phyloP scores from a whole-genome alignment of 23 tunicate genomes.

The Trididemnum clinides region DNA sequence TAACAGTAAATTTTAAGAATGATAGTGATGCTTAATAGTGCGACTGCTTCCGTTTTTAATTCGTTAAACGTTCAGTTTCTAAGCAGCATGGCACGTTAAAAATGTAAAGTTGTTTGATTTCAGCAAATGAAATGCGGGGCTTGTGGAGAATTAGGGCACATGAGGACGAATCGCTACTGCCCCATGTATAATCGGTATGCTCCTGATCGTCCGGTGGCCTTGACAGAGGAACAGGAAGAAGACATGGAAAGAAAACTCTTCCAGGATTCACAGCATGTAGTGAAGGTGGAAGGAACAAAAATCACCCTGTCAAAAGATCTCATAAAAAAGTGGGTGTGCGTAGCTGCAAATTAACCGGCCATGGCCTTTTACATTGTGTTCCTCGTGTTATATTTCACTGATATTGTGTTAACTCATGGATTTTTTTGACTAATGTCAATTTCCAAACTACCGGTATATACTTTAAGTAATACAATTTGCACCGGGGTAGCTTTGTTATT shows the following conservation, averaged over 20 bases:
- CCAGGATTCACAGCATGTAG: conserved; percentile 63
- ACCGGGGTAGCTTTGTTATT: no score
- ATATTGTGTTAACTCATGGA: no score
- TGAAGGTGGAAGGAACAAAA: conserved; percentile 95
- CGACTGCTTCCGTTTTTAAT: no score
- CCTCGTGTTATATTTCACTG: no score
- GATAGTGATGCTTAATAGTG: no score
- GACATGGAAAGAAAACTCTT: conserved; percentile 79
- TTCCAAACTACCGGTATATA: neutral
- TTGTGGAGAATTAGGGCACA: conserved; percentile 91
- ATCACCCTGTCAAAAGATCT: conserved; percentile 81
- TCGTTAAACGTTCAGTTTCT: no score
- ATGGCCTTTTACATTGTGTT: neutral
- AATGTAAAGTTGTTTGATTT: no score
- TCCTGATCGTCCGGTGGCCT: conserved; percentile 79
- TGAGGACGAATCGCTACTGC: conserved; percentile 92
- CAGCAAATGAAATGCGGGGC: conserved; percentile 98
- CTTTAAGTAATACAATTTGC: neutral
- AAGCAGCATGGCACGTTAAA: no score
- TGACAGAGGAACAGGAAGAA: conserved; percentile 93
- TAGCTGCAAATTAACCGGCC: no score
- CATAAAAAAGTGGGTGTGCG: conserved; percentile 58
- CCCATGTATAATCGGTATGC: conserved; percentile 76
- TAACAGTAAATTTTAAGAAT: no score
- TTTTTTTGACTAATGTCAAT: neutral